A percentile compares a stretch with the other conserved stretches of the same genome.
Evolutionary conservation across 2,888 invertebrate genomes (phyloP).

Genomic region (Phyto melanocephala): DNA sequence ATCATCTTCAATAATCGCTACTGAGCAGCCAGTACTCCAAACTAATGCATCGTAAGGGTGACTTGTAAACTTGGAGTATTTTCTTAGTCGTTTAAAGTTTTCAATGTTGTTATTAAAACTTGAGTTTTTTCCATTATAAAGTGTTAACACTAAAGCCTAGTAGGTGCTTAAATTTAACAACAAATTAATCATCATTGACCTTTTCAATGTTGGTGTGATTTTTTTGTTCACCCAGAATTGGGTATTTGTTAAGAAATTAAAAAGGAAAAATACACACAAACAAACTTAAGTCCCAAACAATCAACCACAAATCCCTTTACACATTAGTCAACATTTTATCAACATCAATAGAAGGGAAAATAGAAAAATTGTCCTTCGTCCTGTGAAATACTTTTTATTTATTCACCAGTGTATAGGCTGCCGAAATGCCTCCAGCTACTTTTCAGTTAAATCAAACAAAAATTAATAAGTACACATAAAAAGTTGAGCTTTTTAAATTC

Average conservation of each 20-base stretch:
- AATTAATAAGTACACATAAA: constrained; percentile 59
- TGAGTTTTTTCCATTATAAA: background rate
- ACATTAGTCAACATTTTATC: constrained; percentile 77
- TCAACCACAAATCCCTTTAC: constrained; percentile 75
- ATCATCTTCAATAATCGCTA: background rate
- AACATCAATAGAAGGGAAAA: constrained; percentile 69
- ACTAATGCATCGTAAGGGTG: too few relatives aligned
- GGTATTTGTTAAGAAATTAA: constrained; percentile 46
- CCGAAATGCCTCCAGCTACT: constrained; percentile 49
- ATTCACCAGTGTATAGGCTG: constrained; percentile 9
- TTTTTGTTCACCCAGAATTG: background rate
- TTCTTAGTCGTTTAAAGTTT: too few relatives aligned
- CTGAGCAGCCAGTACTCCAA: too few relatives aligned
- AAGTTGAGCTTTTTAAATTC: constrained; percentile 16
- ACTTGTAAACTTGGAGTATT: too few relatives aligned
- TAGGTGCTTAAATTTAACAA: background rate
- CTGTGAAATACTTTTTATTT: background rate
- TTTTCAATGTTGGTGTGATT: background rate
- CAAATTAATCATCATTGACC: background rate
- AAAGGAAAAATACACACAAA: constrained; percentile 61
- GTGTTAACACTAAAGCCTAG: constrained; percentile 3
- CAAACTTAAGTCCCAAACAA: constrained; percentile 62
- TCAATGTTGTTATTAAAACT: too few relatives aligned
- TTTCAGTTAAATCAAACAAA: constrained; percentile 51
- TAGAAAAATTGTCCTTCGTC: constrained; percentile 1